Evolutionary conservation across 2,888 invertebrate species (phyloP), one percentile per base, ranked within the genome.

Genomic region (Lamellibrachia columna): DNA sequence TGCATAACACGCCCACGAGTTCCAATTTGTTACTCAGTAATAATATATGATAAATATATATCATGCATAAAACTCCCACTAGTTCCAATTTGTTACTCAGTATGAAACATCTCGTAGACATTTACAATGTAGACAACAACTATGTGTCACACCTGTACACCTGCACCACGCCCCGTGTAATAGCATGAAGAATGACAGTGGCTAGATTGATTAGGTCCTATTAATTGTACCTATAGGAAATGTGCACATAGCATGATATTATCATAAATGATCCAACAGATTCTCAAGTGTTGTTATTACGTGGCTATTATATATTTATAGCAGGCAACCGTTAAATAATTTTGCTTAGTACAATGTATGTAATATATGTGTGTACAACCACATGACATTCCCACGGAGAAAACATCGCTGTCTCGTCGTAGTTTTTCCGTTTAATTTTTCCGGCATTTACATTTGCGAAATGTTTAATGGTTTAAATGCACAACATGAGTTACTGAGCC

Each of bases 171-270:
- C 75, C 75, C 55, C 75, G 6, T n/a, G 75, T 75, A 22, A 22
- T 22, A 75, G 22, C 22, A 4, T 75, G 75, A 75, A 3, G 75
- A 75, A 75, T 6, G 75, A 75, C 75, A 15, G 75, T 22, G 22
- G 75, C n/a, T 15, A 75, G 75, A 75, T 75, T 75, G 75, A 75
- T 75, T 22, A 75, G 75, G 75, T n/a, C 22, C 75, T 75, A 75
- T 75, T 75, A 75, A 75, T 75, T 75, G n/a, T 75, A 22, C 75
- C n/a, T 75, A n/a, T 75, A 75, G 75, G 75, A 75, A 75, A 75
- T 75, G 75, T 75, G 75, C 75, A 75, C 75, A 75, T 75, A 75
- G 75, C 75, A n/a, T 75, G 75, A 22, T 75, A 75, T 75, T 75
- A 75, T 75, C 75, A 75, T 75, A 75, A 75, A 75, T 75, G 75